Evolutionary conservation across 2,113 vertebrate species (phyloP), one percentile per base, ranked within the genome.

Genomic region (Chaenogobius annularis): DNA sequence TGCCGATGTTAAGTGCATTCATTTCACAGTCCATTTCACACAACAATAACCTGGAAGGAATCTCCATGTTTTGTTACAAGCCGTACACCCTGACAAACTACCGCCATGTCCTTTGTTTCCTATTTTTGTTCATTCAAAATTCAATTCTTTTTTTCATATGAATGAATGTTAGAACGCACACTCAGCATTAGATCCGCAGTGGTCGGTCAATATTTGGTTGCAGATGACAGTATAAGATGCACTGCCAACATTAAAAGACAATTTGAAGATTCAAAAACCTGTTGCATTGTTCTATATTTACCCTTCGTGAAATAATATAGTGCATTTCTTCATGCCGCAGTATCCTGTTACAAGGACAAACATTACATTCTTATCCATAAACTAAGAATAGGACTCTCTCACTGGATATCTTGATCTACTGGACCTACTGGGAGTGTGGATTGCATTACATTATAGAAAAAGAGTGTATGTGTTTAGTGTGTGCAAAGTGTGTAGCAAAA

Each of bases 11-110:
- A 92, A 94, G 88, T 92, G 90, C 89, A 89, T 88, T 93, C 85
- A 91, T 93, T 92, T 93, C 90, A 91, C 90, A 92, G 89, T 91
- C 84, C 87, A 92, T 93, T 94, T 92, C 89, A 89, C 89, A 90
- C 80, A 74, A 81, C 73, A 67, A 83, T 72, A 87, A 86, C 84
- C 82, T 63, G 81, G 80, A 83, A 91, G 79, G 72, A 83, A 78
- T 83, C 68, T 74, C 52, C 69, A 82, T 80, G 77, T 79, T 59
- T 62, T 68, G 75, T 90, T 89, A 87, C 72, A 85, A 83, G 80
- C 78, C 78, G 59, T 80, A 87, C 75, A 58, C 72, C 87, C 82
- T 66, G 87, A 66, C 68, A 71, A 66, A 81, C 75, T 81, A 81
- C 80, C 68, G 66, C 74, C 56, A 63, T 77, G 74, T 83, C 86